Conservation (phyloP, 2,113 vertebrate species). For the Mobula hypostoma region DNA sequence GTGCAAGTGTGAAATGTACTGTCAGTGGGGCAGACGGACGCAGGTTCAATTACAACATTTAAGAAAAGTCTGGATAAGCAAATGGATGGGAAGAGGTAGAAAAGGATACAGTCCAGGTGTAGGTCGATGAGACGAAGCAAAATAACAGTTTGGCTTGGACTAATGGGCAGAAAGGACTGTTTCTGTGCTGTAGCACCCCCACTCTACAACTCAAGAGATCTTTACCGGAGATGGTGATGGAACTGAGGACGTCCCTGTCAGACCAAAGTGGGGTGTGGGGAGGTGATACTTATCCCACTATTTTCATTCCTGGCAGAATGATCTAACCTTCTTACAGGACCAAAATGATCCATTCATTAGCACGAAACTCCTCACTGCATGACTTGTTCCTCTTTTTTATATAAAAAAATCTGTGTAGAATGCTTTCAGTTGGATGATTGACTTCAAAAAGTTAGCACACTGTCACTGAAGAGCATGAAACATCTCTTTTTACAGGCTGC, state of each 20-base stretch:
- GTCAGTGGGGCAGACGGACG: too few species aligned
- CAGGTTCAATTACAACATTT: too few species aligned
- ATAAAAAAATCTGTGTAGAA: background rate
- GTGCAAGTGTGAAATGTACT: too few species aligned
- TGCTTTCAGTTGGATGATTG: background rate
- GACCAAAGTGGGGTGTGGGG: background rate
- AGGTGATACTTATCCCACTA: background rate
- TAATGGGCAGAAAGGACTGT: too few species aligned
- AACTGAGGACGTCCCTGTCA: background rate
- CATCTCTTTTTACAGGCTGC: background rate
- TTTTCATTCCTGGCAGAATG: background rate
- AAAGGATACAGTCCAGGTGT: too few species aligned
- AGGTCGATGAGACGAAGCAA: too few species aligned
- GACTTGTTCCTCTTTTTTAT: background rate
- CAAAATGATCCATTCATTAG: background rate
- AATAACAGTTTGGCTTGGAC: too few species aligned
- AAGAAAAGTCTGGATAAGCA: too few species aligned
- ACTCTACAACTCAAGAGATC: background rate
- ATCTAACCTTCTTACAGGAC: background rate
- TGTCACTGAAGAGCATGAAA: background rate
- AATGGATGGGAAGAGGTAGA: too few species aligned
- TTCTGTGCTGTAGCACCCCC: too few species aligned
- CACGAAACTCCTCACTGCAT: background rate
- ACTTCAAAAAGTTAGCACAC: background rate
- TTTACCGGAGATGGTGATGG: background rate